Conservation (phyloP, 2,797 vertebrate genomes). For the Gouania willdenowi region DNA sequence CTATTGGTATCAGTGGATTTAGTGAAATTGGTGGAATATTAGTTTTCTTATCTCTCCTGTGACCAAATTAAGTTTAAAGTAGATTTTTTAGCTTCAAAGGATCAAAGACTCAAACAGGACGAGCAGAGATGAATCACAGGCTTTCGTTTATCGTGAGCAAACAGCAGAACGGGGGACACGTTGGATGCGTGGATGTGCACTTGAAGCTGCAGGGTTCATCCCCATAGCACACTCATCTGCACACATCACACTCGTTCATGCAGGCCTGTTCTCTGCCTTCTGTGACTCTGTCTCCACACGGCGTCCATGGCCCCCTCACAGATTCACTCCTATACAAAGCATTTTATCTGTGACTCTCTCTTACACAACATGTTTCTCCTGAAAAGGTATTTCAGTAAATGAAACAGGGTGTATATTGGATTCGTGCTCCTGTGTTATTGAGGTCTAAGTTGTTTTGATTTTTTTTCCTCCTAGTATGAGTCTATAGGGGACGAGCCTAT, state of each 20-base stretch:
- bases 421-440: no score
- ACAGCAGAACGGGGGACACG: conserved; percentile 10
- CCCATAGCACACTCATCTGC: conserved; percentile 16
- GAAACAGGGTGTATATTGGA: background rate
- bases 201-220: conserved; percentile 14
- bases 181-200: background rate
- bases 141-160: background rate
- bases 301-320: conserved; percentile 20
- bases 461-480: background rate
- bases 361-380: background rate
- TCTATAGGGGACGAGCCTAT: conserved; percentile 13
- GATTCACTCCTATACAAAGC: conserved; percentile 1
- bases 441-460: background rate
- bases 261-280: conserved; percentile 18
- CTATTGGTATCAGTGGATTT: no score
- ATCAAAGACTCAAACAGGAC: no score
- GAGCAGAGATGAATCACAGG: no score
- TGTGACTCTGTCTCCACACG: conserved; percentile 7
- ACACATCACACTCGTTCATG: conserved; percentile 17
- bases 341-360: background rate
- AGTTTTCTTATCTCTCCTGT: no score
- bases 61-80: no score
- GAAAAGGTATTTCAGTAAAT: background rate
- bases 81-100: no score
- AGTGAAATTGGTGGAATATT: no score